Evolutionary conservation across 2,888 invertebrate genomes (phyloP).

Genomic region (Cantharis rustica): DNA sequence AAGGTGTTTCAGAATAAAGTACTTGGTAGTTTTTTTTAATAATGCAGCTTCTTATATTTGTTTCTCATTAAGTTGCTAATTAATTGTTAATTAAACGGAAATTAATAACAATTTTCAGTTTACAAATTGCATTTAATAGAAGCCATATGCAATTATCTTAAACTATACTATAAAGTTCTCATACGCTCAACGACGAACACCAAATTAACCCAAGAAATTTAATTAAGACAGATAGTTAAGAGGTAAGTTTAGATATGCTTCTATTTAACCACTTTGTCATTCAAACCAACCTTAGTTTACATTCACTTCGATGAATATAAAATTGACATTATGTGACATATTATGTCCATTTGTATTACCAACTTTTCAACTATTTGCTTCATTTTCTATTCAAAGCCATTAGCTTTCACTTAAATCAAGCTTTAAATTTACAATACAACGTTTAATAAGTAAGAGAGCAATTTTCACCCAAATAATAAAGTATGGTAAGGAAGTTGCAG

Average conservation of each 20-base stretch:
- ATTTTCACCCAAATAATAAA: too few relatives aligned
- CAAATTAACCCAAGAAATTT: conserved; percentile 12
- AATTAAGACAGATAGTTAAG: conserved; percentile 16
- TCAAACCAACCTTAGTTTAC: conserved; percentile 6
- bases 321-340: conserved; percentile 3
- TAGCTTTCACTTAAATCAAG: background rate
- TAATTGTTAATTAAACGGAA: background rate
- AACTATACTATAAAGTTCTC: conserved; percentile 6
- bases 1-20: background rate
- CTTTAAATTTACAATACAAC: background rate
- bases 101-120: conserved; percentile 2
- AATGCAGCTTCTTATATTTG: background rate
- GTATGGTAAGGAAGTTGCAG: too few relatives aligned
- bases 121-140: background rate
- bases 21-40: background rate
- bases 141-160: conserved; percentile 1
- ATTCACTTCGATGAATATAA: conserved; percentile 4
- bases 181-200: conserved; percentile 1
- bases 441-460: too few relatives aligned
- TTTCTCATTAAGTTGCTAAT: background rate
- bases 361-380: background rate
- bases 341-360: background rate
- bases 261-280: conserved; percentile 9
- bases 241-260: conserved; percentile 14
- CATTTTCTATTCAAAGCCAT: background rate